A percentile compares a stretch with the other conserved stretches of the same genome.
phyloP scores from a whole-genome alignment of 2,888 invertebrate species.

The Patella caerulea region DNA sequence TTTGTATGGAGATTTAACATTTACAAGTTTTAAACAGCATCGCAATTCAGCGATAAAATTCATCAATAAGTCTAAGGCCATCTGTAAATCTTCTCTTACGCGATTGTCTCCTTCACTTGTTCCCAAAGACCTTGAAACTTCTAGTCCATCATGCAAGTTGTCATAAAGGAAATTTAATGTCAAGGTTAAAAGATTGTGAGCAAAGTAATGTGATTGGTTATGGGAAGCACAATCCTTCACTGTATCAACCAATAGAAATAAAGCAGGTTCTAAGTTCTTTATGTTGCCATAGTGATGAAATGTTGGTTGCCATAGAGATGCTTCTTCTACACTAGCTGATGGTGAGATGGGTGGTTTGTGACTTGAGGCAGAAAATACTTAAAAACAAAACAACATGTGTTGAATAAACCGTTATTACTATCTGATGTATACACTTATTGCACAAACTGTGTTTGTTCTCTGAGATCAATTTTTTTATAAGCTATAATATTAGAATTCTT shows the following conservation, averaged over 20 bases:
- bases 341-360: constrained; percentile 25
- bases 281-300: constrained; percentile 45
- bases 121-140: constrained; percentile 32
- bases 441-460: no score
- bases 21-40: constrained; percentile 33
- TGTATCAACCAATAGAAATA: constrained; percentile 51
- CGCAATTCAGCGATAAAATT: constrained; percentile 48
- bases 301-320: constrained; percentile 27
- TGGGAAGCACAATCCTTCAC: constrained; percentile 50
- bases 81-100: constrained; percentile 41
- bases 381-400: constrained; percentile 16
- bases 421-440: no score
- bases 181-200: constrained; percentile 55
- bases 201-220: constrained; percentile 54
- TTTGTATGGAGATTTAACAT: not conserved
- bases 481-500: no score
- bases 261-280: constrained; percentile 53
- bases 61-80: constrained; percentile 43
- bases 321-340: constrained; percentile 24
- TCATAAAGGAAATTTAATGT: constrained; percentile 58
- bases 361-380: constrained; percentile 44
- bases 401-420: not conserved
- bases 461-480: no score
- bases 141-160: constrained; percentile 50
- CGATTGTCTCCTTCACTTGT: constrained; percentile 26